Conservation (phyloP, 2,888 invertebrate species). For the Xanthorhoe spadicearia region DNA sequence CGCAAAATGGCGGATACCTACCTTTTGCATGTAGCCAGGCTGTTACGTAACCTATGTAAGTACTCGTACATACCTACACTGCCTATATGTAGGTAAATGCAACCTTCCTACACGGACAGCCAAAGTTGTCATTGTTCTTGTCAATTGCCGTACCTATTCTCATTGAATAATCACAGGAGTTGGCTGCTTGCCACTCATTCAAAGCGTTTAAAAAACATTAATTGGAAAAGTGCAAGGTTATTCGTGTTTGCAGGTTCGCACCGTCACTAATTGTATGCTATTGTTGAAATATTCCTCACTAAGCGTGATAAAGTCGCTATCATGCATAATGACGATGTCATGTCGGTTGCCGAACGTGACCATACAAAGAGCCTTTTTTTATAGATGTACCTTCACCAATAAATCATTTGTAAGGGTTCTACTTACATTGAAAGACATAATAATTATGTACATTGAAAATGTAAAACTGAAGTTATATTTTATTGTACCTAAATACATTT, state of each 20-base stretch:
- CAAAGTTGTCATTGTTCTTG: conserved; percentile 70
- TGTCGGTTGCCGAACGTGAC: conserved; percentile 40
- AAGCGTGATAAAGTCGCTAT: conserved; percentile 31
- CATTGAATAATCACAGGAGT: conserved; percentile 65
- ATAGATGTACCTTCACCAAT: not conserved
- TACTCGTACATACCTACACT: conserved; percentile 37
- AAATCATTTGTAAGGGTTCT: conserved; percentile 5
- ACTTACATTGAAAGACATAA: conserved; percentile 14
- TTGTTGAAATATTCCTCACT: conserved; percentile 38
- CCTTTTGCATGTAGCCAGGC: conserved; percentile 58
- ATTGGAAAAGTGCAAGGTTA: conserved; percentile 68
- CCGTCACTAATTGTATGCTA: conserved; percentile 44
- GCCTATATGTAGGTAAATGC: conserved; percentile 30
- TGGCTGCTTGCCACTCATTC: conserved; percentile 56
- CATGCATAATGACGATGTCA: conserved; percentile 31
- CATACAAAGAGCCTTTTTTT: conserved; percentile 37
- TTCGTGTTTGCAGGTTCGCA: conserved; percentile 37
- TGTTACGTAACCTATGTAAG: conserved; percentile 65
- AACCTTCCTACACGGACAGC: conserved; percentile 59
- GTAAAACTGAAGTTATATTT: no score
- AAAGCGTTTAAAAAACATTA: conserved; percentile 62
- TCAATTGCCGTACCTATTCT: conserved; percentile 64
- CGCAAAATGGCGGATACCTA: conserved; percentile 75
- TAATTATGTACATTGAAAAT: conserved; percentile 3
- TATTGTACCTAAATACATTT: conserved; percentile 14